Evolutionary conservation across 1,140 invertebrate species (phyloP), one percentile per base, ranked within the genome.

Genomic region (Alviniconcha marisindica): DNA sequence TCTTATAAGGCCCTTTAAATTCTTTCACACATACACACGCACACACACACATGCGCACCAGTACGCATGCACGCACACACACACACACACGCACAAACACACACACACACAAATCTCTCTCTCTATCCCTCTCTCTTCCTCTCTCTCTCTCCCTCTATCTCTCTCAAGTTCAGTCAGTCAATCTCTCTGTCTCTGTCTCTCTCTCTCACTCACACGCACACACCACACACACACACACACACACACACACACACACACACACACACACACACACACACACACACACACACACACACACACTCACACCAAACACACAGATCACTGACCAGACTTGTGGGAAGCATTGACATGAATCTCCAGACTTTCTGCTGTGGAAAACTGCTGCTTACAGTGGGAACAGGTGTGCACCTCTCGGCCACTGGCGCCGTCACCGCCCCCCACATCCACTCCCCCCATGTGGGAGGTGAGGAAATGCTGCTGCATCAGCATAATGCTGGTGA

Each of bases 351-450:
- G 93, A n/a, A 89, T 87, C 77, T 93, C 92, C 4, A 93, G 87
- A 81, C 90, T 91, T 81, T 88, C 89, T 24, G 90, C 77, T 51
- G 90, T 90, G 4, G 92, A 86, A 77, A 92, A 93, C 74, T 91
- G 91, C 81, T 92, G 86, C 18, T 90, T 90, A 87, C 93, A 93
- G 28, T 92, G 89, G 7, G 87, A 84, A 79, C 93, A 93, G 10
- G 86, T 76, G 80, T 91, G 90, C 0, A 56, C 76, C 54, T 88
- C 86, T 83, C 88, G 85, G n/a, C 40, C 78, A 38, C 60, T 82
- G 21, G 40, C 28, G 7, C 42, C 56, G 15, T 76, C 51, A 36
- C 51, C 21, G 7, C 36, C 24, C 69, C 66, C 79, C 56, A 18
- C 42, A 2, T 89, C 82, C 7, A 85, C 44, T 18, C 88, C 89